These are phyloP conservation scores for Brienomyrus longianalis DNA, from an alignment of 2,113 vertebrate species.

Conservation along the genomic window DNA sequence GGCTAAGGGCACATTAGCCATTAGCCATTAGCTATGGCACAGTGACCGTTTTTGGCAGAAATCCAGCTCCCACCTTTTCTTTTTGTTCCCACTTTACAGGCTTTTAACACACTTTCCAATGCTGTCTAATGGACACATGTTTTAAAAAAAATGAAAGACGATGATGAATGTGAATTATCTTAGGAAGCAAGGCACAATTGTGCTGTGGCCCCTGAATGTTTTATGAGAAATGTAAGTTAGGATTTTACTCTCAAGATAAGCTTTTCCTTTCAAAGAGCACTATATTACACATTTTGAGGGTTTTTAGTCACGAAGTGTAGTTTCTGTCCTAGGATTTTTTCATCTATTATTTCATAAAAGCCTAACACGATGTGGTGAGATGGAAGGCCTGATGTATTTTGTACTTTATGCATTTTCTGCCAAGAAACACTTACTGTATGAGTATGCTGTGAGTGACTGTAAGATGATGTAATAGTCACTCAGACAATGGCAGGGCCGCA, in stretches of 20 bases:
- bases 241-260: not conserved
- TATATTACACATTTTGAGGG: not conserved
- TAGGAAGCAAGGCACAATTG: not conserved
- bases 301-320: not conserved
- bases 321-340: not conserved
- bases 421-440: not conserved
- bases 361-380: not conserved
- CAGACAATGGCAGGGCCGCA: not conserved
- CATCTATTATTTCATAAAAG: not conserved
- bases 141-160: not conserved
- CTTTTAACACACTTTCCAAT: not conserved
- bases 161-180: not conserved
- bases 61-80: not conserved
- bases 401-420: not conserved
- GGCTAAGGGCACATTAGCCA: not conserved
- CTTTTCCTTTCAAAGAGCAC: not conserved
- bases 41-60: not conserved
- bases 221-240: not conserved
- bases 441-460: not conserved
- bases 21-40: not conserved
- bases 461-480: not conserved
- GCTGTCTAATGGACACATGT: not conserved
- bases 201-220: not conserved
- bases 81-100: not conserved
- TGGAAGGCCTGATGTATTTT: not conserved